phyloP scores from a whole-genome alignment of 1,140 invertebrate genomes.

The Bombus huntii region DNA sequence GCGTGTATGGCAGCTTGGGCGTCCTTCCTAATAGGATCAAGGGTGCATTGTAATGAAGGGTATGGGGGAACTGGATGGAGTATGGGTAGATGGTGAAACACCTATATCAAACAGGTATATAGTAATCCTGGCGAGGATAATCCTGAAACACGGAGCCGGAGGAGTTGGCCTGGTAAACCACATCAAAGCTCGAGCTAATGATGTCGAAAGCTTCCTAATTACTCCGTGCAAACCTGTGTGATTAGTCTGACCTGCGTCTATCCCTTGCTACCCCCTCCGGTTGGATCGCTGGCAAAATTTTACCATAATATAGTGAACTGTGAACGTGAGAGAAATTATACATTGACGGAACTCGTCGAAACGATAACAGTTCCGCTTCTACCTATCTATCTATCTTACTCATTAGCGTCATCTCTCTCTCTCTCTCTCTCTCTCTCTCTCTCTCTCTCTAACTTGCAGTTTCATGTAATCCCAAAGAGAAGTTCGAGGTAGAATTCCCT shows the following conservation, averaged over 20 bases:
- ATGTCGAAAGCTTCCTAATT: conserved; percentile 76
- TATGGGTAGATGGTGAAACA: conserved; percentile 41
- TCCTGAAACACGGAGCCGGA: conserved; percentile 65
- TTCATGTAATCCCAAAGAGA: conserved; percentile 22
- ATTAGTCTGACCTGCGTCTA: conserved; percentile 52
- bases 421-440: neutral
- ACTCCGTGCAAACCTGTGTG: conserved; percentile 67
- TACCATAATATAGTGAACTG: conserved; percentile 28
- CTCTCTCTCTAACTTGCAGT: neutral
- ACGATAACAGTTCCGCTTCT: neutral
- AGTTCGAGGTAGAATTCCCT: neutral
- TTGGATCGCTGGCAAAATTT: conserved; percentile 40
- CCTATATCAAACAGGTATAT: conserved; percentile 62
- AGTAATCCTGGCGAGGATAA: conserved; percentile 70
- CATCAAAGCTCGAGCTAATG: conserved; percentile 74
- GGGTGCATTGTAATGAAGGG: conserved; percentile 69
- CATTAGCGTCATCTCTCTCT: neutral
- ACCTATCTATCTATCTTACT: neutral
- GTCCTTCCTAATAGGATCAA: conserved; percentile 67
- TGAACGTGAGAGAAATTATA: conserved; percentile 9
- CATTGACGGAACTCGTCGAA: neutral
- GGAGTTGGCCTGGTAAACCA: conserved; percentile 66
- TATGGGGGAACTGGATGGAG: neutral
- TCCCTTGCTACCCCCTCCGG: neutral
- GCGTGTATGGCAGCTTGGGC: conserved; percentile 50